These are phyloP conservation scores for Sminthurides bifidus DNA, from an alignment of 1,140 invertebrate genomes.

Conservation along the genomic window DNA sequence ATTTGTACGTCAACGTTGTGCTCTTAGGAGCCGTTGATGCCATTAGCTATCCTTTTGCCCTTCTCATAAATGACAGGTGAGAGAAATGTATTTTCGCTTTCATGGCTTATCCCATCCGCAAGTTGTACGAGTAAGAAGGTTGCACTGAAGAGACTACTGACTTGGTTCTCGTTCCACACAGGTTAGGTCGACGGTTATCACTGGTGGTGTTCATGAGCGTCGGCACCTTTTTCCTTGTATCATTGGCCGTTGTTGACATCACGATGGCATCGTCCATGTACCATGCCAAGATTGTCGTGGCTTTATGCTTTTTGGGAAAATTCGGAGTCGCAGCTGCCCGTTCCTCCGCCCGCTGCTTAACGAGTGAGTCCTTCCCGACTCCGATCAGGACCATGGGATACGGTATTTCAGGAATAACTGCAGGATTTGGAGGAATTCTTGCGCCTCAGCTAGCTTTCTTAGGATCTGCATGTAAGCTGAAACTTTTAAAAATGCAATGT, in stretches of 20 bases:
- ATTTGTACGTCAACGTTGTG: slow-evolving; percentile 18
- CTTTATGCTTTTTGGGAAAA: slow-evolving; percentile 18
- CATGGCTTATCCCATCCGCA: neutral
- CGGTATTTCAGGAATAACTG: slow-evolving; percentile 9
- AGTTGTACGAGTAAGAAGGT: neutral
- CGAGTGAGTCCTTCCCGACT: slow-evolving; percentile 12
- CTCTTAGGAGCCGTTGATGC: slow-evolving; percentile 18
- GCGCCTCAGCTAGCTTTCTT: slow-evolving; percentile 10
- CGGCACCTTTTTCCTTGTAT: slow-evolving; percentile 11
- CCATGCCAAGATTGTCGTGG: neutral
- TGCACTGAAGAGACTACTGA: too few relatives aligned
- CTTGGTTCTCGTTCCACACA: neutral
- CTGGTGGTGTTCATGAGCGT: slow-evolving; percentile 4
- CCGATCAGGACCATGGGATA: slow-evolving; percentile 9
- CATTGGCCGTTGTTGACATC: slow-evolving; percentile 9
- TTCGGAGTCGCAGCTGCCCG: slow-evolving; percentile 14
- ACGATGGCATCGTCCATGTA: neutral
- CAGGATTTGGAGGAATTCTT: slow-evolving; percentile 12
- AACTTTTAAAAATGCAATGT: too few relatives aligned
- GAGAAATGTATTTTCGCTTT: neutral
- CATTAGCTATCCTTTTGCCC: slow-evolving; percentile 7
- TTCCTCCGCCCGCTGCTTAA: slow-evolving; percentile 7
- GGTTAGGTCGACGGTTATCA: slow-evolving; percentile 17
- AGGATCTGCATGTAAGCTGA: slow-evolving; percentile 7
- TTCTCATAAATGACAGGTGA: slow-evolving; percentile 15